A percentile compares a stretch with the other conserved stretches of the same genome.
Conservation (phyloP, 2,888 invertebrate species). For the Ophion obscuratus region DNA sequence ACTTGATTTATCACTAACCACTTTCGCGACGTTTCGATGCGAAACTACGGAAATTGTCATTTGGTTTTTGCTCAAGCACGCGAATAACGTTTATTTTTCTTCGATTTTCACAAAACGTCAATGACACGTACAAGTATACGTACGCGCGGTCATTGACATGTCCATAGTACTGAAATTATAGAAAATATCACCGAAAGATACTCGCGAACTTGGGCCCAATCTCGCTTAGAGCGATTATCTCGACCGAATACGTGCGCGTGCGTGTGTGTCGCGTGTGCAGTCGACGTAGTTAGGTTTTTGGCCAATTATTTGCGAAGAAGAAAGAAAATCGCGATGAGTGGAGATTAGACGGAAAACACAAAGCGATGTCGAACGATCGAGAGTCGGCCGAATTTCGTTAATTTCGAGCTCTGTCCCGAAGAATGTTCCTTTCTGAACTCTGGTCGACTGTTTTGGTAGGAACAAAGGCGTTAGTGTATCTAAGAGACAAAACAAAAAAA, state of each 20-base stretch:
- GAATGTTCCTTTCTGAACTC: conserved; percentile 32
- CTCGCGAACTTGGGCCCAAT: conserved; percentile 43
- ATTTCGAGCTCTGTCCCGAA: conserved; percentile 43
- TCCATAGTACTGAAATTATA: conserved; percentile 62
- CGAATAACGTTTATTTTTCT: conserved; percentile 6
- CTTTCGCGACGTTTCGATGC: too few species aligned
- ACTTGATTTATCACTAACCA: too few species aligned
- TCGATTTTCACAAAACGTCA: conserved; percentile 5
- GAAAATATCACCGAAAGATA: conserved; percentile 10
- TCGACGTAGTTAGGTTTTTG: conserved; percentile 63
- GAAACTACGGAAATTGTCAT: background rate
- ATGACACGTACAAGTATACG: conserved; percentile 15
- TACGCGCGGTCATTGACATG: conserved; percentile 41
- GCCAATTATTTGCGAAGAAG: conserved; percentile 58
- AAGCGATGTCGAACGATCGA: conserved; percentile 30
- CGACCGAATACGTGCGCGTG: conserved; percentile 28
- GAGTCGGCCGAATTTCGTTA: conserved; percentile 53
- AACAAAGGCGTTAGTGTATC: background rate
- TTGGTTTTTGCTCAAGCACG: background rate
- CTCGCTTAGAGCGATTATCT: conserved; percentile 22
- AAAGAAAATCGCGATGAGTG: background rate
- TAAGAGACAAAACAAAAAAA: conserved; percentile 8
- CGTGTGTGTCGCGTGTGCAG: conserved; percentile 42
- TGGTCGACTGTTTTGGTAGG: conserved; percentile 27
- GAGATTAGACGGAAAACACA: background rate